Conservation (phyloP, 1,140 invertebrate species). For the Meloidogyne floridensis region DNA sequence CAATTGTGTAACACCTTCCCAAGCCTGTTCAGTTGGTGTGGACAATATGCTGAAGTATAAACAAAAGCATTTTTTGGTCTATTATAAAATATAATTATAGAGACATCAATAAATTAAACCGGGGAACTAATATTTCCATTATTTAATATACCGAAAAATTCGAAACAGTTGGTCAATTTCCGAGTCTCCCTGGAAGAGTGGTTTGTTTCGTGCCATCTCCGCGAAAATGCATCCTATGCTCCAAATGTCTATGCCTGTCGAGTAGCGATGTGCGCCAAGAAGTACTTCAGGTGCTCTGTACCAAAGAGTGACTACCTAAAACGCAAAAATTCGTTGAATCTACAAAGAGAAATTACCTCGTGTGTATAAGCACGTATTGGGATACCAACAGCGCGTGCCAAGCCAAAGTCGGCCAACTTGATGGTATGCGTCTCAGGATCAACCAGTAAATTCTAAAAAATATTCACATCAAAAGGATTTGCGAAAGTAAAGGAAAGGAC, state of each 20-base stretch:
- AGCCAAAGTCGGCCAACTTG: conserved; percentile 96
- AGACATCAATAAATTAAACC: too few species aligned
- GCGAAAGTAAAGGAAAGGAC: too few species aligned
- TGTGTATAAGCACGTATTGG: conserved; percentile 91
- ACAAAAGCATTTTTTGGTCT: neutral
- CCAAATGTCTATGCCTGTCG: conserved; percentile 80
- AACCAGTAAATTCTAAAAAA: conserved; percentile 77
- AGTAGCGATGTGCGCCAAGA: conserved; percentile 83
- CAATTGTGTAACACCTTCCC: conserved; percentile 82
- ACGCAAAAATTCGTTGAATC: neutral
- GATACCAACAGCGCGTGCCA: conserved; percentile 91
- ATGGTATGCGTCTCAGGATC: conserved; percentile 84
- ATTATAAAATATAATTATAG: too few species aligned
- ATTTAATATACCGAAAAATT: conserved; percentile 75
- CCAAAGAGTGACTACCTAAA: conserved; percentile 87
- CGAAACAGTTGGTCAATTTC: conserved; percentile 92
- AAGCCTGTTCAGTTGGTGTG: conserved; percentile 86
- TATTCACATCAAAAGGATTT: neutral
- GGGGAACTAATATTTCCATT: too few species aligned
- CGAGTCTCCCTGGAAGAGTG: conserved; percentile 90
- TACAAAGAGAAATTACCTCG: conserved; percentile 70
- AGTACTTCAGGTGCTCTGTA: conserved; percentile 96
- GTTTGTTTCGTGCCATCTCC: conserved; percentile 86
- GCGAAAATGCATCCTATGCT: conserved; percentile 94
- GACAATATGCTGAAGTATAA: conserved; percentile 71